Conservation (phyloP, 2,797 vertebrate genomes). For the Jordanella pulchra region DNA sequence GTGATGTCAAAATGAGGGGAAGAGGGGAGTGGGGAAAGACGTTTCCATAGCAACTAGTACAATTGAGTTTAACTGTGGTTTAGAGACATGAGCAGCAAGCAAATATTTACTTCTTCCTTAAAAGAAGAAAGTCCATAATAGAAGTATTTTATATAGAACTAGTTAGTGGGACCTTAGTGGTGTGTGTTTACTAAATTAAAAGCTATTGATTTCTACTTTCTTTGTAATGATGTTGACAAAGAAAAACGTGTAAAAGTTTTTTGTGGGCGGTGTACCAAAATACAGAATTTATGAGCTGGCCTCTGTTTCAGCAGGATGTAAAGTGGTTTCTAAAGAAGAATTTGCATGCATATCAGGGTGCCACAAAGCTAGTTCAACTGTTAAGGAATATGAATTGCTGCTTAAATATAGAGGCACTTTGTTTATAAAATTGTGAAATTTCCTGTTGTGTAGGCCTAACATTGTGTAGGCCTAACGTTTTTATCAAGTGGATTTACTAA, state of each 20-base stretch:
- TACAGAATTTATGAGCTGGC: neutral
- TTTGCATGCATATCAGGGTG: neutral
- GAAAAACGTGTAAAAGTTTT: neutral
- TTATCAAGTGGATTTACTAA: neutral
- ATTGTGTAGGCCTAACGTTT: too few relatives aligned
- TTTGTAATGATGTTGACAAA: neutral
- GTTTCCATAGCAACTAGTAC: conserved; percentile 82
- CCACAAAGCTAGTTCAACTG: neutral
- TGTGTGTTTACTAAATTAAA: conserved; percentile 20
- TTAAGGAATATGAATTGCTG: neutral
- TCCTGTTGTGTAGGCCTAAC: neutral
- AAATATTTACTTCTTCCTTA: conserved; percentile 71
- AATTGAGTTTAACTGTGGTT: conserved; percentile 76
- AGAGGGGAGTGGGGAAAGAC: conserved; percentile 59
- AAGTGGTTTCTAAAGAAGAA: neutral
- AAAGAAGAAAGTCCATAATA: conserved; percentile 59
- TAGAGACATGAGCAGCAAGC: conserved; percentile 80
- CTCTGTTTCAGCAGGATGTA: neutral
- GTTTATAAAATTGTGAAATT: neutral
- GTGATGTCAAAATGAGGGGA: conserved; percentile 66
- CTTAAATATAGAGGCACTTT: neutral
- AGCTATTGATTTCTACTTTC: neutral
- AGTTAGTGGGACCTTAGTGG: conserved; percentile 9
- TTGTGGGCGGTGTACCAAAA: conserved; percentile 4
- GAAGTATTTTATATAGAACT: conserved; percentile 32